These are phyloP conservation scores for Drosophila truncata DNA, from an alignment of 1,140 invertebrate genomes.

Conservation along the genomic window DNA sequence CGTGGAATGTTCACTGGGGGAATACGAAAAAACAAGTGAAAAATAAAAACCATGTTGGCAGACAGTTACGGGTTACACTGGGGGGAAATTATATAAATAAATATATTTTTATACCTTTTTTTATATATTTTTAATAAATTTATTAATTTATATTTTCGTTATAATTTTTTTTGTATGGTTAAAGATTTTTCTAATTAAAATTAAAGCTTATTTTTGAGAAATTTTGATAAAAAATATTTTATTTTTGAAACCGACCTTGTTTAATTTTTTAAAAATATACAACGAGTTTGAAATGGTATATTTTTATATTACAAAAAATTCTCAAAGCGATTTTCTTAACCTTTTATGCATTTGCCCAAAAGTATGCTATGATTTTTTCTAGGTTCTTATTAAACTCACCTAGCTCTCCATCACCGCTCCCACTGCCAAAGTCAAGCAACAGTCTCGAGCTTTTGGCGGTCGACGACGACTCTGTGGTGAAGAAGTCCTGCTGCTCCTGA, in stretches of 20 bases:
- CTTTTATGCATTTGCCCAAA: background rate
- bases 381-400: conserved; percentile 38
- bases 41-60: background rate
- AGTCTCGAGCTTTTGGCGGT: conserved; percentile 19
- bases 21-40: background rate
- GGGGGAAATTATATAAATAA: background rate
- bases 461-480: conserved; percentile 4
- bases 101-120: background rate
- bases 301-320: background rate
- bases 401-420: conserved; percentile 58
- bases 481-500: background rate
- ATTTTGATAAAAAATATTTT: too few relatives aligned
- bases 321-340: too few relatives aligned
- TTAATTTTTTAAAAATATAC: background rate
- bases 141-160: too few relatives aligned
- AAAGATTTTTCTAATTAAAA: too few relatives aligned
- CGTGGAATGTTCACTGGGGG: conserved; percentile 67
- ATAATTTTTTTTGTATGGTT: background rate
- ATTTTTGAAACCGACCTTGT: too few relatives aligned
- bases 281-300: background rate
- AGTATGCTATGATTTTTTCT: background rate
- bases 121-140: background rate
- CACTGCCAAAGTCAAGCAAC: conserved; percentile 54
- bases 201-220: too few relatives aligned
- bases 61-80: conserved; percentile 2